phyloP scores from a whole-genome alignment of 2,888 invertebrate genomes.

The Ceramica pisi region DNA sequence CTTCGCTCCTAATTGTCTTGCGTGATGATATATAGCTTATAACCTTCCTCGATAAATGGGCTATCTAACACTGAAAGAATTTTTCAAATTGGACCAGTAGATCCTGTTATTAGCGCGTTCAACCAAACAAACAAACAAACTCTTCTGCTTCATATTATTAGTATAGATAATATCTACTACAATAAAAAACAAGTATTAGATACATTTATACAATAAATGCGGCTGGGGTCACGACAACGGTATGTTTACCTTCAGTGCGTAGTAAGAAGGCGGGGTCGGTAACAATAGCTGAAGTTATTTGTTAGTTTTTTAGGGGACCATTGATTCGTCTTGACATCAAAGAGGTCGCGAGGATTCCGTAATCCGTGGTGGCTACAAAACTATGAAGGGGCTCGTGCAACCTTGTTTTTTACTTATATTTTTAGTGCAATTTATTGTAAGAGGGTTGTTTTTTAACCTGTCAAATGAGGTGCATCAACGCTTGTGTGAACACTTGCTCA shows the following conservation, averaged over 20 bases:
- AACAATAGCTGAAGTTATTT: conserved; percentile 47
- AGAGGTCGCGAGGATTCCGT: conserved; percentile 17
- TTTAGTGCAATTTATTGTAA: background rate
- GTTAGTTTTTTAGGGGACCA: conserved; percentile 49
- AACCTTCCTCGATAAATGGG: no score
- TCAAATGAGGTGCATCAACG: background rate
- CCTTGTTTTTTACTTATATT: background rate
- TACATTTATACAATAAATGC: conserved; percentile 14
- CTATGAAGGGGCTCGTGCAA: conserved; percentile 14
- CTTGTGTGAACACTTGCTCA: background rate
- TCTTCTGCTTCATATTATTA: no score
- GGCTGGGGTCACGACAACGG: conserved; percentile 29
- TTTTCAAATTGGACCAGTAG: no score
- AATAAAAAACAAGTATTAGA: conserved; percentile 18
- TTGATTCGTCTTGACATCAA: conserved; percentile 52
- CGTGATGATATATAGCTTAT: no score
- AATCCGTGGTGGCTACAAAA: conserved; percentile 4
- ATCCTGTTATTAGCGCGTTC: no score
- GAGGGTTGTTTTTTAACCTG: conserved; percentile 3
- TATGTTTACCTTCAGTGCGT: conserved; percentile 36
- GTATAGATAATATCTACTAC: background rate
- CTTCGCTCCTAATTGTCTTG: no score
- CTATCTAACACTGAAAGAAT: no score
- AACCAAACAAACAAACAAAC: no score
- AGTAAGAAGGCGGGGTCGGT: conserved; percentile 35